Percentiles rank a stretch among this genome's conserved stretches.
Conservation (phyloP, 2,797 vertebrate genomes). For the Pagetopsis macropterus region DNA sequence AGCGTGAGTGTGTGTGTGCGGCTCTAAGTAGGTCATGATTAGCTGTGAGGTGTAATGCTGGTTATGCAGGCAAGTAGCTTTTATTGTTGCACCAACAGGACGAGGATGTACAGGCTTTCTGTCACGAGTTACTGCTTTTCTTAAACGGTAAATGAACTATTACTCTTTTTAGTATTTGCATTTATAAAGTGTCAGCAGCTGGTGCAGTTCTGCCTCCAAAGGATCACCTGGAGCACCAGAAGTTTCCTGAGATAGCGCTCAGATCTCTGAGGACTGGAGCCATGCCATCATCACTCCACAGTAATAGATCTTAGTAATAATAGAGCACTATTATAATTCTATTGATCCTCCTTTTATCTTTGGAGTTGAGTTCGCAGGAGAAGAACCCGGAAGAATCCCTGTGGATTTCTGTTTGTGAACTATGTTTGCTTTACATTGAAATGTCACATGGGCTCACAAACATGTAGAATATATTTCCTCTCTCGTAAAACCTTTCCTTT, state of each 20-base stretch:
- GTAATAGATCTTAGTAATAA: too few relatives aligned
- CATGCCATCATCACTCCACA: not conserved
- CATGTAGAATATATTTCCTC: too few relatives aligned
- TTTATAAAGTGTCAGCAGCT: not conserved
- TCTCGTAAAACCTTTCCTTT: too few relatives aligned
- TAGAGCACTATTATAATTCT: too few relatives aligned
- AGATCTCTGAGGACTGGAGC: too few relatives aligned
- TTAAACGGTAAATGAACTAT: too few relatives aligned
- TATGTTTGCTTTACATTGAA: too few relatives aligned
- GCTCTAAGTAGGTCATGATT: conserved; percentile 77
- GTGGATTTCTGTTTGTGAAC: too few relatives aligned
- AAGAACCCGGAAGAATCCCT: too few relatives aligned
- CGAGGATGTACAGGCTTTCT: not conserved
- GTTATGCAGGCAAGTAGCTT: conserved; percentile 21
- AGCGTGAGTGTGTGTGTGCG: not conserved
- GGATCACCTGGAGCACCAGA: not conserved
- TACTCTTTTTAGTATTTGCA: not conserved
- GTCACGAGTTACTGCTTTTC: not conserved
- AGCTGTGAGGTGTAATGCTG: conserved; percentile 53
- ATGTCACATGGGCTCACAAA: too few relatives aligned
- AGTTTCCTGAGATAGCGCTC: not conserved
- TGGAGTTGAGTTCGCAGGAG: not conserved
- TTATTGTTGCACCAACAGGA: not conserved
- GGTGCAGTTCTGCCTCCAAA: not conserved
- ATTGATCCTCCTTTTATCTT: not conserved